phyloP scores from a whole-genome alignment of 2,113 vertebrate species.

The Mesocricetus auratus region DNA sequence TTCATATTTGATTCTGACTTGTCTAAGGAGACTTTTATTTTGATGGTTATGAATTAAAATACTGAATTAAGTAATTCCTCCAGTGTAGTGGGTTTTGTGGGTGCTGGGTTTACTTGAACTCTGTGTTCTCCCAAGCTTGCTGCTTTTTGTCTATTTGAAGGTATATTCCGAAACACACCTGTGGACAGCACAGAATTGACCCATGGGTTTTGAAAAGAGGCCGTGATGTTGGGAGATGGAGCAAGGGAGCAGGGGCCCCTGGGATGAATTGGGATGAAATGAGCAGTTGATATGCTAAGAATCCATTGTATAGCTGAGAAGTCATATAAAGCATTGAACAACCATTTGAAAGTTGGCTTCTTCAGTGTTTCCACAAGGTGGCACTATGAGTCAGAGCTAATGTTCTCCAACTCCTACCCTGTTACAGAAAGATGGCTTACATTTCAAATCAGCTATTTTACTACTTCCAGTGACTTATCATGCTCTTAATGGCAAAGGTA shows the following conservation, averaged over 20 bases:
- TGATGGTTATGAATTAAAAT: conserved; percentile 54
- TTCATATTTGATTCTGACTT: conserved; percentile 40
- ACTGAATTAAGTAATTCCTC: neutral
- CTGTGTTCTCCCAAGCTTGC: conserved; percentile 12
- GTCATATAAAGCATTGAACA: neutral
- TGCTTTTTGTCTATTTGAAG: neutral
- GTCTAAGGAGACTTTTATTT: conserved; percentile 33
- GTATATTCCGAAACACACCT: conserved; percentile 1
- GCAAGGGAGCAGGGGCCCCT: neutral
- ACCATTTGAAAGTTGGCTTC: neutral
- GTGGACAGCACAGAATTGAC: neutral
- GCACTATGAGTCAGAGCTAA: conserved; percentile 72
- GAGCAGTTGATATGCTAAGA: neutral
- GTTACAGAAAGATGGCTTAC: neutral
- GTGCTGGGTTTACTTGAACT: conserved; percentile 2
- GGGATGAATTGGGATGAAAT: neutral
- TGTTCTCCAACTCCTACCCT: neutral
- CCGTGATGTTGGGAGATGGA: neutral
- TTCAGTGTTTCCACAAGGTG: conserved; percentile 81
- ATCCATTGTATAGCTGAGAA: neutral
- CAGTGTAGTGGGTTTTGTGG: neutral
- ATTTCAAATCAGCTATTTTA: conserved; percentile 58
- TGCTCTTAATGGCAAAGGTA: conserved; percentile 45
- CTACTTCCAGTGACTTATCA: conserved; percentile 49
- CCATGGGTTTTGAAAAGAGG: neutral